A percentile compares a stretch with the other conserved stretches of the same genome.
Conservation (phyloP, 2,888 invertebrate genomes). For the Acanthacorydalis orientalis region DNA sequence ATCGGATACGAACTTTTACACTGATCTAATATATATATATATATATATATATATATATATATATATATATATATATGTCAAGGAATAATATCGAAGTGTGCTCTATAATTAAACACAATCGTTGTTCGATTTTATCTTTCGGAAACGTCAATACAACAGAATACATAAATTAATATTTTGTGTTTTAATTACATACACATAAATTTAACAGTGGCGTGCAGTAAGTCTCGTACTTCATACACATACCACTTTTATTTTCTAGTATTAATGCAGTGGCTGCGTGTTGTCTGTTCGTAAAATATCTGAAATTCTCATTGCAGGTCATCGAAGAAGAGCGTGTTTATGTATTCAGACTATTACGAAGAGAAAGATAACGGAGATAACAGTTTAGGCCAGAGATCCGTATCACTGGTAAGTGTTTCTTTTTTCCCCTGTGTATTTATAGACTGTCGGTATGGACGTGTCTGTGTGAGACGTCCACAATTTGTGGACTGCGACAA, state of each 20-base stretch:
- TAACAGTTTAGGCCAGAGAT: slow-evolving; percentile 15
- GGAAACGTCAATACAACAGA: too few species aligned
- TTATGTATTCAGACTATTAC: slow-evolving; percentile 3
- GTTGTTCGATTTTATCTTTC: too few species aligned
- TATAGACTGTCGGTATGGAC: too few species aligned
- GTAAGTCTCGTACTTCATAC: background rate
- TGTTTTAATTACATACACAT: background rate
- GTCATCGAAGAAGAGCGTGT: slow-evolving; percentile 1
- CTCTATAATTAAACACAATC: too few species aligned
- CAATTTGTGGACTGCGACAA: too few species aligned
- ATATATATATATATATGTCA: too few species aligned
- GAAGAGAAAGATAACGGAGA: slow-evolving; percentile 1
- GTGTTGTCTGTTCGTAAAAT: background rate
- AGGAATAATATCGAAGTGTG: too few species aligned
- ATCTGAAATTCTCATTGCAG: slow-evolving; percentile 1
- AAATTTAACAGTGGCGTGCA: background rate
- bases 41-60: too few species aligned
- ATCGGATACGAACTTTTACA: too few species aligned
- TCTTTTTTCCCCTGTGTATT: background rate
- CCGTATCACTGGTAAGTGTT: slow-evolving; percentile 16
- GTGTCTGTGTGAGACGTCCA: too few species aligned
- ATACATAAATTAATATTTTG: background rate
- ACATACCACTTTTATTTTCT: background rate
- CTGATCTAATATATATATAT: too few species aligned
- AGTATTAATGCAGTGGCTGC: background rate